phyloP scores from a whole-genome alignment of 1,140 invertebrate genomes.

The Leptoteleia sp. region DNA sequence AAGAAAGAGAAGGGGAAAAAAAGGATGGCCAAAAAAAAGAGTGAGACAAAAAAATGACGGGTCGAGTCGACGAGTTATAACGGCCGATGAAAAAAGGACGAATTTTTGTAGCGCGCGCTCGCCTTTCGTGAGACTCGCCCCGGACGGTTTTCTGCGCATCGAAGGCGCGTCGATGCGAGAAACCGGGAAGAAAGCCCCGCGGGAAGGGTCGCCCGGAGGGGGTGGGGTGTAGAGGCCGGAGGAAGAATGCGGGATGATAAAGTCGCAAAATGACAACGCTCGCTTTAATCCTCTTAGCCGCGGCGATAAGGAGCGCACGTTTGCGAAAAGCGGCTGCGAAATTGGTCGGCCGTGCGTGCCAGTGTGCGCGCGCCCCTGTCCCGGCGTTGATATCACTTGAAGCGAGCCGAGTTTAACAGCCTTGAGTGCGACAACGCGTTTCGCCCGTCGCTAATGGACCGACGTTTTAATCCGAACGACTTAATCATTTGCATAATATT shows the following conservation, averaged over 20 bases:
- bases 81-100: slow-evolving; percentile 24
- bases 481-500: slow-evolving; percentile 60
- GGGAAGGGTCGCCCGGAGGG: background rate
- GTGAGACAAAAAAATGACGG: slow-evolving; percentile 48
- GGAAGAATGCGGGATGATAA: slow-evolving; percentile 49
- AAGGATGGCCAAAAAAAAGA: slow-evolving; percentile 27
- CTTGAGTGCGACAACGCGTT: slow-evolving; percentile 37
- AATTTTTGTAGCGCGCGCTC: slow-evolving; percentile 30
- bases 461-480: slow-evolving; percentile 53
- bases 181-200: slow-evolving; percentile 12
- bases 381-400: slow-evolving; percentile 48
- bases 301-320: slow-evolving; percentile 26
- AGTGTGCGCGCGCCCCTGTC: too few relatives aligned
- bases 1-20: too few relatives aligned
- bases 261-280: slow-evolving; percentile 62
- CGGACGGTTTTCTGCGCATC: slow-evolving; percentile 21
- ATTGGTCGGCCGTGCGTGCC: slow-evolving; percentile 9
- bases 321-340: slow-evolving; percentile 34
- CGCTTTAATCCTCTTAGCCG: slow-evolving; percentile 72
- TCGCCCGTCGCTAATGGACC: slow-evolving; percentile 51
- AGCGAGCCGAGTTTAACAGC: slow-evolving; percentile 25
- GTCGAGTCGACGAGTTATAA: slow-evolving; percentile 45
- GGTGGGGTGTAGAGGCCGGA: too few relatives aligned
- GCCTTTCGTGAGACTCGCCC: slow-evolving; percentile 43
- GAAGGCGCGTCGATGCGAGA: slow-evolving; percentile 31